Evolutionary conservation across 2,888 invertebrate species (phyloP).

Genomic region (Sturmia bella): DNA sequence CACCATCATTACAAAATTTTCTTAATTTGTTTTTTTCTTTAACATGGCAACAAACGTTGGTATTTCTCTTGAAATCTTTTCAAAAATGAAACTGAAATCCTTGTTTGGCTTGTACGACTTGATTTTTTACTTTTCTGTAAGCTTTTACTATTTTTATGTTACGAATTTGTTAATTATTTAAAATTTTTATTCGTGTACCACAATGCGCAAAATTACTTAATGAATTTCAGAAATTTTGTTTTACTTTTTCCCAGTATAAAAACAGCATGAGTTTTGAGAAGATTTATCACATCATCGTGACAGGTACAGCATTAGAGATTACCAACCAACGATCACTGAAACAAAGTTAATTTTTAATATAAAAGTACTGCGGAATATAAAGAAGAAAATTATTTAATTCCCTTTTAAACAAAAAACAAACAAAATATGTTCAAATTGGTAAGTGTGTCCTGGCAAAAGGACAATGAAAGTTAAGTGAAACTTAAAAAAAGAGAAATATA

Average conservation of each 20-base stretch:
- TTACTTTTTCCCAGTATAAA: slow-evolving; percentile 70
- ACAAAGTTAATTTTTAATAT: background rate
- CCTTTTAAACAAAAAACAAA: too few species aligned
- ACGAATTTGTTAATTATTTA: slow-evolving; percentile 36
- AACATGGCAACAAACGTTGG: background rate
- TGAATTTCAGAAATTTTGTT: slow-evolving; percentile 30
- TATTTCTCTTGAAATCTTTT: slow-evolving; percentile 1
- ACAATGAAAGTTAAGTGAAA: too few species aligned
- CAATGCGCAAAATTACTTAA: slow-evolving; percentile 24
- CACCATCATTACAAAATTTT: slow-evolving; percentile 1
- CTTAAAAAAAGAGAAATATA: too few species aligned
- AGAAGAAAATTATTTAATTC: too few species aligned
- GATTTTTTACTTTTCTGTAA: slow-evolving; percentile 32
- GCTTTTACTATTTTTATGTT: slow-evolving; percentile 3
- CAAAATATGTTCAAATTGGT: too few species aligned
- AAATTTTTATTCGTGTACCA: slow-evolving; percentile 35
- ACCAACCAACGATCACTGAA: background rate
- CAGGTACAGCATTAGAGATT: slow-evolving; percentile 56
- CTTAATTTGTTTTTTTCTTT: background rate
- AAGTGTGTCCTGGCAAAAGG: too few species aligned
- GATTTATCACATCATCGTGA: slow-evolving; percentile 70
- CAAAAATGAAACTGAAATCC: slow-evolving; percentile 38
- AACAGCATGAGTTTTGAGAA: slow-evolving; percentile 63
- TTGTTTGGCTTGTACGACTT: slow-evolving; percentile 54
- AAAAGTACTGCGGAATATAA: background rate